Base-by-base conservation (phyloP, 2,113 vertebrate species). In the Xiphias gladius region DNA sequence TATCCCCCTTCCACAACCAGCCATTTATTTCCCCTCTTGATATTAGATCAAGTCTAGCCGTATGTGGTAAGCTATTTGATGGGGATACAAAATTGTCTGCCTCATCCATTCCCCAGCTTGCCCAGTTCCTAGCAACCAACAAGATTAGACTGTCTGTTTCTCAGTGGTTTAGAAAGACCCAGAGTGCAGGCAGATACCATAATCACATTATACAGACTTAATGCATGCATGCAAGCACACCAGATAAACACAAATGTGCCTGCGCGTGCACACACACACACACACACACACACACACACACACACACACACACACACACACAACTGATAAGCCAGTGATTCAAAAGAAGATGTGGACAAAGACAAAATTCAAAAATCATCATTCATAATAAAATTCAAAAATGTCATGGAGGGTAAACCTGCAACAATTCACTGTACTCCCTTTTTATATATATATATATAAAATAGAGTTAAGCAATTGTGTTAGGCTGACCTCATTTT, bases 71-170 rank as follows among this genome's bases (percentile, higher is more conserved):
- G 73, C 81, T 68, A 84, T 91, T 88, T 89, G 83, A 88, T 77
- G 85, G 88, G 78, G 85, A 80, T 79, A 73, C 59, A 48, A 55
- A 88, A 86, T 75, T n/a, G 83, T 86, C 83, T 58, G 79, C 65
- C 89, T 83, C 76, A 54, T 87, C 89, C 89, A 77, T 87, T 89
- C 86, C 75, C 86, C 61, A 55, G 85, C 84, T 92, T 37, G n/a
- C 3, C 24, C 90, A 89, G 82, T 88, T 93, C 92, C 90, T 93
- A 91, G 92, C 89, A 92, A 93, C 92, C 92, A 91, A 91, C 71
- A 6, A 89, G 91, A 93, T 94, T 93, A 93, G 86, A 64, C 86
- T 41, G 66, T 89, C 88, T 89, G 90, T 91, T 88, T 91, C 72
- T 83, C 78, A 0, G 67, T 54, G 86, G 83, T 86, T 88, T 79